These are phyloP conservation scores for Zoanthus solanderi DNA, from an alignment of 92 coral and sea anemone species.

Conservation along the genomic window DNA sequence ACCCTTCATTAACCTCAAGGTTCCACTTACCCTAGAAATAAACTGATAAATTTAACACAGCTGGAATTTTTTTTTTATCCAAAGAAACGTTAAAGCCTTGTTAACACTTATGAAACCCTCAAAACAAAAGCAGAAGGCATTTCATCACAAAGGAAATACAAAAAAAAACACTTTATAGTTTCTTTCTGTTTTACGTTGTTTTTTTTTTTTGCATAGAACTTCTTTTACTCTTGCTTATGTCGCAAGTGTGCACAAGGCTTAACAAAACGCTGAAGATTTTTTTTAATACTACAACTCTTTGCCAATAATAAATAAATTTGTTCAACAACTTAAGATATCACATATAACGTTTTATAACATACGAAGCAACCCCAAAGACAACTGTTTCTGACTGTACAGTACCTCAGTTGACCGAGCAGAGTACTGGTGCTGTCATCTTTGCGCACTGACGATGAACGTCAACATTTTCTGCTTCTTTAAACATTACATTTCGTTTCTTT, in stretches of 20 bases:
- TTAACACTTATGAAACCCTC: not conserved
- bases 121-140: not conserved
- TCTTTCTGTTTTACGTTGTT: not conserved
- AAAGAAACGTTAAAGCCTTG: not conserved
- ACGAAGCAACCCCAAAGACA: not conserved
- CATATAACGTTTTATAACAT: not conserved
- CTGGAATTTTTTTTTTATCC: not conserved
- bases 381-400: not conserved
- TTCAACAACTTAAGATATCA: not conserved
- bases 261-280: not conserved
- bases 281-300: not conserved
- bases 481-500: not conserved
- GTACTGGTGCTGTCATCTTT: not conserved
- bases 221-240: not conserved
- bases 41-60: not conserved
- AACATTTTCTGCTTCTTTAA: not conserved
- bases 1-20: not conserved
- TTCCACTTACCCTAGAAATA: not conserved
- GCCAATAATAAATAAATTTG: not conserved
- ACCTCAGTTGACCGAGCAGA: not conserved
- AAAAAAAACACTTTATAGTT: not conserved
- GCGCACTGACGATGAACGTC: not conserved
- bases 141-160: not conserved
- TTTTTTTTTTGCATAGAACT: not conserved
- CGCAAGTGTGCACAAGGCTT: not conserved